These are phyloP conservation scores for Polydrusus tereticollis DNA, from an alignment of 2,888 invertebrate genomes.

Conservation along the genomic window DNA sequence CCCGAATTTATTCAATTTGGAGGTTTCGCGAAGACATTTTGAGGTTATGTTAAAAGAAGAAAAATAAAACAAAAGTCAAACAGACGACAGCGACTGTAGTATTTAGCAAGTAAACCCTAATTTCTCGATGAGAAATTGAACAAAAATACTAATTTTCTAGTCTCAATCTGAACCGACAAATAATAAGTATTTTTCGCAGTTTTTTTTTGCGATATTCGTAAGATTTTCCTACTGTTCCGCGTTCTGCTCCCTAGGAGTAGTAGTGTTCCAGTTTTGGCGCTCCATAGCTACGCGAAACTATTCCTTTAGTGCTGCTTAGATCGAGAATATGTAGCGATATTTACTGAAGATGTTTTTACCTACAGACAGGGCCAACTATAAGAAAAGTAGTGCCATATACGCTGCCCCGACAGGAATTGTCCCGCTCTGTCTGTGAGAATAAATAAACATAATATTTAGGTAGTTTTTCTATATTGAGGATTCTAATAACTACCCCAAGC, in stretches of 20 bases:
- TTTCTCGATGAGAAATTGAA: background rate
- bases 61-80: no score
- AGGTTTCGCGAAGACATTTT: no score
- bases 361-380: background rate
- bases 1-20: no score
- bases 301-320: constrained; percentile 43
- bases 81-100: constrained; percentile 75
- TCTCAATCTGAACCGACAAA: constrained; percentile 25
- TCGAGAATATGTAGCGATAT: background rate
- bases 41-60: no score
- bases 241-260: constrained; percentile 20
- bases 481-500: constrained; percentile 46
- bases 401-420: constrained; percentile 6
- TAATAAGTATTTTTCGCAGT: constrained; percentile 33
- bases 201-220: constrained; percentile 22
- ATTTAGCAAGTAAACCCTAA: constrained; percentile 65
- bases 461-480: constrained; percentile 12
- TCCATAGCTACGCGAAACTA: constrained; percentile 20
- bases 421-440: background rate
- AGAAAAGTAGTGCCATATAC: constrained; percentile 5
- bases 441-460: background rate
- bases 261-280: constrained; percentile 25
- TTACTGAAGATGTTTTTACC: background rate
- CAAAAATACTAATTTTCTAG: constrained; percentile 24
- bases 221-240: constrained; percentile 5